Evolutionary conservation across 1,140 invertebrate species (phyloP).

Genomic region (Lepidurus couesii): DNA sequence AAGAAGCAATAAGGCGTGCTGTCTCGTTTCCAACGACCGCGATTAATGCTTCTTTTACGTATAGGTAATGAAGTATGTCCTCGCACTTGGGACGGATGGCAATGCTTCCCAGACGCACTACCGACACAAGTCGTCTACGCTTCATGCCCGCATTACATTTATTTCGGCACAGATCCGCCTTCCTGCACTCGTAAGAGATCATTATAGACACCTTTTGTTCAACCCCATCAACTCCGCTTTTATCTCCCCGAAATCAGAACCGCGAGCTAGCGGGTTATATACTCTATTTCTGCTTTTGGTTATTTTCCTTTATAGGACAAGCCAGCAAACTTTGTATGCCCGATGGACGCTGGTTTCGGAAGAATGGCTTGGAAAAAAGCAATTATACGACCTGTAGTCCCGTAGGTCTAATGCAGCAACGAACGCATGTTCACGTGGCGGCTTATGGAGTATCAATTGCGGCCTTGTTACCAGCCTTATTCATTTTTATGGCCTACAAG

Average conservation of each 20-base stretch:
- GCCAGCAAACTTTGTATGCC: slow-evolving; percentile 42
- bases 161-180: slow-evolving; percentile 40
- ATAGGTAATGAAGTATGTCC: slow-evolving; percentile 41
- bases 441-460: slow-evolving; percentile 45
- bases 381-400: slow-evolving; percentile 44
- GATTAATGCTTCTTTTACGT: neutral
- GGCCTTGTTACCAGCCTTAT: slow-evolving; percentile 46
- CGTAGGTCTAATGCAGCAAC: slow-evolving; percentile 38
- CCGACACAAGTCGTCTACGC: slow-evolving; percentile 36
- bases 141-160: slow-evolving; percentile 45
- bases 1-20: slow-evolving; percentile 1
- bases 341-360: slow-evolving; percentile 42
- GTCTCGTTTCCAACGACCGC: neutral
- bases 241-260: neutral
- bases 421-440: slow-evolving; percentile 42
- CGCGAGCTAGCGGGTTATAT: neutral
- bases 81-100: slow-evolving; percentile 49
- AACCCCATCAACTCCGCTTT: neutral
- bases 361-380: slow-evolving; percentile 44
- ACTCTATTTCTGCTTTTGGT: neutral
- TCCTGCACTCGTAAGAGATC: slow-evolving; percentile 42
- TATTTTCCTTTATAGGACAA: slow-evolving; percentile 38
- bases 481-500: slow-evolving; percentile 48
- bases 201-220: neutral
- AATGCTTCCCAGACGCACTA: slow-evolving; percentile 44